These are phyloP conservation scores for Falco columbarius DNA, from an alignment of 2,797 vertebrate species.

Conservation along the genomic window DNA sequence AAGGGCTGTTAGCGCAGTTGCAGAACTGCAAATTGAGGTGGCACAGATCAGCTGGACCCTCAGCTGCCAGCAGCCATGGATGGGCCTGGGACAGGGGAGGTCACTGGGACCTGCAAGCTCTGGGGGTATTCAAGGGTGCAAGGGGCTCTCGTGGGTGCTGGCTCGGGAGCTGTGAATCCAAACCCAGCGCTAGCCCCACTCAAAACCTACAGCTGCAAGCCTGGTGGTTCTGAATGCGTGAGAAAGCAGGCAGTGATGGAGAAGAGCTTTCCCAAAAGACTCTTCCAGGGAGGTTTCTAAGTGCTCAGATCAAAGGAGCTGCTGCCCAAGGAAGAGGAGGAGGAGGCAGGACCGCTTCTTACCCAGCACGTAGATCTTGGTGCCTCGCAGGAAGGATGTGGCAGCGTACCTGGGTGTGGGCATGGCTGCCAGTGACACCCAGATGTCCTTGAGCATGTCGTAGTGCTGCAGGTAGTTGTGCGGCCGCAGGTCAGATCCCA, in stretches of 20 bases:
- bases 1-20: neutral
- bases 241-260: neutral
- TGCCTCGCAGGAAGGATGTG: constrained; percentile 86
- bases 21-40: neutral
- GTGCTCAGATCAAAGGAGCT: neutral
- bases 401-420: constrained; percentile 92
- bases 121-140: fast-evolving
- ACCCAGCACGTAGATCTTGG: constrained; percentile 96
- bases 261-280: neutral
- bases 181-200: neutral
- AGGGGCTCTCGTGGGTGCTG: neutral
- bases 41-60: neutral
- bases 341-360: neutral
- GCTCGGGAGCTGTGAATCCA: neutral
- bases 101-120: neutral
- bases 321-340: neutral
- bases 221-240: fast-evolving
- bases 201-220: neutral
- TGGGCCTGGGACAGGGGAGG: too few species aligned
- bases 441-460: constrained; percentile 94
- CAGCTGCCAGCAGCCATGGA: neutral
- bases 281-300: neutral
- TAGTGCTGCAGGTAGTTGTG: constrained; percentile 94
- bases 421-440: constrained; percentile 94
- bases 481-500: constrained; percentile 92